Evolutionary conservation across 2,888 invertebrate species (phyloP).

Genomic region (Monopis laevigella): DNA sequence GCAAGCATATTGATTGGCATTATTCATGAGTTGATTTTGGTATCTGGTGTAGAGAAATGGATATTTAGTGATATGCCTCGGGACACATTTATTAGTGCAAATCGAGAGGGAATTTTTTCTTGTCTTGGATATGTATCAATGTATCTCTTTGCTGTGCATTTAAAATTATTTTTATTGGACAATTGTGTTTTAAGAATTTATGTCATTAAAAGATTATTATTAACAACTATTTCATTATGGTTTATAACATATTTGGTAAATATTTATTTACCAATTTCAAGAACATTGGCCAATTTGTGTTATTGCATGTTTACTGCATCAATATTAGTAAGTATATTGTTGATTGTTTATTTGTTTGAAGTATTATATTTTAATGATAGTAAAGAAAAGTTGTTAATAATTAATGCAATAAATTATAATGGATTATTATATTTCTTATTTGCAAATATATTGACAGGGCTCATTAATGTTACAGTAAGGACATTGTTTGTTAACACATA

Average conservation of each 20-base stretch:
- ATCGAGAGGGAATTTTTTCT: conserved; percentile 92
- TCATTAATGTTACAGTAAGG: conserved; percentile 76
- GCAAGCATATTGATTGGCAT: conserved; percentile 64
- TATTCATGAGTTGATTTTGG: conserved; percentile 74
- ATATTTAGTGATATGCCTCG: conserved; percentile 71
- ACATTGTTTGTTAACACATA: conserved; percentile 61
- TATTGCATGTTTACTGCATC: conserved; percentile 83
- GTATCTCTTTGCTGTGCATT: conserved; percentile 77
- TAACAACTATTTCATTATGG: conserved; percentile 39
- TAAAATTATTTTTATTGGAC: conserved; percentile 64
- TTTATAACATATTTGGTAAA: conserved; percentile 52
- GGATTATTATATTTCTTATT: conserved; percentile 85
- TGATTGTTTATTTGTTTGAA: conserved; percentile 66
- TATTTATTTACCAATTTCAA: conserved; percentile 70
- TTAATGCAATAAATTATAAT: conserved; percentile 80
- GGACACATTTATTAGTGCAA: conserved; percentile 76
- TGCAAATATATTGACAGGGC: conserved; percentile 86
- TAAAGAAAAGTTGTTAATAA: conserved; percentile 60
- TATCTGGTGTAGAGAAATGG: conserved; percentile 73
- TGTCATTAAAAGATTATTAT: conserved; percentile 25
- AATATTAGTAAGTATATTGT: conserved; percentile 64
- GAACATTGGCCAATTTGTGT: conserved; percentile 84
- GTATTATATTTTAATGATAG: conserved; percentile 39
- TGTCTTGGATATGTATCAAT: conserved; percentile 85
- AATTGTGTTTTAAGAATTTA: conserved; percentile 27